Evolutionary conservation across 2,113 vertebrate species (phyloP).

Genomic region (Podilymbus podiceps): DNA sequence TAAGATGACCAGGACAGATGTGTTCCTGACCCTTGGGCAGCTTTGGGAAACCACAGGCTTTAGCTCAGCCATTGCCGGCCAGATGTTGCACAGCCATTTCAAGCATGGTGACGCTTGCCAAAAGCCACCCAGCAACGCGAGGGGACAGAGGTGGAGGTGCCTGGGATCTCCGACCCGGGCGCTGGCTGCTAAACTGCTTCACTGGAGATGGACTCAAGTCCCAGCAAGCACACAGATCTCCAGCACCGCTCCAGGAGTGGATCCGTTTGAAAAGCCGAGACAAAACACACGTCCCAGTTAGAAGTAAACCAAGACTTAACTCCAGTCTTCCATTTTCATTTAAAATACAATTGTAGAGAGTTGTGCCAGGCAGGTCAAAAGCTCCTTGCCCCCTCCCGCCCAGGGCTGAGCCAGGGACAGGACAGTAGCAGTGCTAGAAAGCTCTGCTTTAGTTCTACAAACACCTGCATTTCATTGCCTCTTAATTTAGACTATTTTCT

Average conservation of each 20-base stretch:
- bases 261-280: neutral
- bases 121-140: neutral
- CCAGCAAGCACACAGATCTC: neutral
- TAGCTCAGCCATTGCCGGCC: neutral
- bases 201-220: neutral
- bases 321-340: neutral
- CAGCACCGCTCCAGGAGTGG: neutral
- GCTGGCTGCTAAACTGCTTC: neutral
- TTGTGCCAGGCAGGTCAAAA: neutral
- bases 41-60: neutral
- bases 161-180: neutral
- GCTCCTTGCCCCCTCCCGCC: neutral
- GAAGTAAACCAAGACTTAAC: neutral
- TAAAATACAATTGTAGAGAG: neutral
- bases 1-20: neutral
- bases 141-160: neutral
- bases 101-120: neutral
- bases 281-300: neutral
- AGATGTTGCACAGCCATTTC: neutral
- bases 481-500: neutral
- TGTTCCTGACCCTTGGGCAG: fast-evolving
- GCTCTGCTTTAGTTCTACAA: neutral
- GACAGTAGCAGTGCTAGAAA: neutral
- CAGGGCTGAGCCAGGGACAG: neutral
- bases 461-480: neutral